Evolutionary conservation across 1,140 invertebrate genomes (phyloP), one percentile per base, ranked within the genome.

Genomic region (Meteorus sp.): DNA sequence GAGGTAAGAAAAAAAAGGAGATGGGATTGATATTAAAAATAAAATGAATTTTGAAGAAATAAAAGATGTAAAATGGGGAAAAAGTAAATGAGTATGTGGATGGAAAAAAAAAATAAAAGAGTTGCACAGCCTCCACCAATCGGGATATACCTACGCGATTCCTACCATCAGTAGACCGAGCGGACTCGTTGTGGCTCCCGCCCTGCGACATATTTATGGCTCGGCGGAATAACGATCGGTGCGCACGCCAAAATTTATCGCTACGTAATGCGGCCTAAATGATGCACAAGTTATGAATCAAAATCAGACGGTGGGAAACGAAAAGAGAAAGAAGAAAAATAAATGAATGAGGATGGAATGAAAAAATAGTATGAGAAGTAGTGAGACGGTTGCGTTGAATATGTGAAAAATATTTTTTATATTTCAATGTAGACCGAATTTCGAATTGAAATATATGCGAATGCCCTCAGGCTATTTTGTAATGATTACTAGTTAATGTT

Each of bases 241-340:
- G 51, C 47, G 43, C 47, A 60, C 55, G 58, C 58, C 55, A 54
- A 64, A 64, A 64, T 64, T 64, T 64, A 64, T 64, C 50, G 62
- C 58, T 60, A 60, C 62, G 56, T 64, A 64, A 64, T 64, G 62
- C 62, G 58, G 51, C 55, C 55, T 64, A 64, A 64, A 60, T 64
- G 59, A 64, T 64, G 62, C 58, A 45, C 58, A 27, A 37, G 50
- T 37, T 55, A 56, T 64, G 58, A 64, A 64, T 64, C 62, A 64
- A 64, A 64, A 64, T 64, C 62, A 64, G 22, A 31, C 35, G 25
- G 35, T 48, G 44, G 23, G 48, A 27, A 22, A 59, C 43, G 39
- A 48, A 8, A 47, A 48, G 39, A 27, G 15, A 17, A 45, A 35
- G 23, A 15, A 35, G 22, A 29, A 45, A 25, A 19, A 15, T 31